These are phyloP conservation scores for Theretra japonica DNA, from an alignment of 2,888 invertebrate genomes.

Conservation along the genomic window DNA sequence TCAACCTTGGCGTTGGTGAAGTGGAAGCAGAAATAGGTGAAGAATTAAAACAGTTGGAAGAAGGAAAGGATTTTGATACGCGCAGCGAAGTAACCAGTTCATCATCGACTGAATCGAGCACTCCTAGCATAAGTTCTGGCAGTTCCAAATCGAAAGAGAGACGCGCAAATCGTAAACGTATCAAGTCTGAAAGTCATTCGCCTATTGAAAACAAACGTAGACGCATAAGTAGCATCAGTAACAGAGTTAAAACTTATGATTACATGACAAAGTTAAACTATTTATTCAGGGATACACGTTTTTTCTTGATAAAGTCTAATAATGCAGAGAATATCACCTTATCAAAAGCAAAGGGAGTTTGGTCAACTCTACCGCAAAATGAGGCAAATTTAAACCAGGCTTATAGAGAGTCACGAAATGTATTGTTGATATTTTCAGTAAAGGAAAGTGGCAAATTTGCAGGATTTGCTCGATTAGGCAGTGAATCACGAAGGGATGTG, in stretches of 20 bases:
- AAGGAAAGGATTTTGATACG: slow-evolving; percentile 91
- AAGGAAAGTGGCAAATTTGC: slow-evolving; percentile 98
- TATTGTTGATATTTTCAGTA: slow-evolving; percentile 97
- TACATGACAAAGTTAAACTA: slow-evolving; percentile 96
- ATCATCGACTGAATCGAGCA: slow-evolving; percentile 88
- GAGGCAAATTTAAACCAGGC: slow-evolving; percentile 98
- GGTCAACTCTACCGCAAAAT: slow-evolving; percentile 99
- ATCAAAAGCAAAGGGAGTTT: slow-evolving; percentile 97
- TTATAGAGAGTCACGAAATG: slow-evolving; percentile 96
- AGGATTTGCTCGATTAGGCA: slow-evolving; percentile 96
- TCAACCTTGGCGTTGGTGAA: slow-evolving; percentile 87
- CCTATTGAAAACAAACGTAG: slow-evolving; percentile 72
- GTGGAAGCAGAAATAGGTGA: slow-evolving; percentile 91
- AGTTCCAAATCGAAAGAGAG: slow-evolving; percentile 88
- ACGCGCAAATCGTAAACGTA: slow-evolving; percentile 85
- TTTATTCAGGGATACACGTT: slow-evolving; percentile 96
- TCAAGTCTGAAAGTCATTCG: slow-evolving; percentile 73
- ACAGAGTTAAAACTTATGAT: slow-evolving; percentile 89
- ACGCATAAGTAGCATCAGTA: slow-evolving; percentile 61
- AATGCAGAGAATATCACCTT: slow-evolving; percentile 98
- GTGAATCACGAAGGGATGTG: slow-evolving; percentile 95
- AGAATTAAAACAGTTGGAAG: slow-evolving; percentile 90
- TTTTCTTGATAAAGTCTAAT: slow-evolving; percentile 98
- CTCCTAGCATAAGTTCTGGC: slow-evolving; percentile 91
- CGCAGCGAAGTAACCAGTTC: slow-evolving; percentile 95